Conservation (phyloP, 2,888 invertebrate genomes). For the Tridacna gigas region DNA sequence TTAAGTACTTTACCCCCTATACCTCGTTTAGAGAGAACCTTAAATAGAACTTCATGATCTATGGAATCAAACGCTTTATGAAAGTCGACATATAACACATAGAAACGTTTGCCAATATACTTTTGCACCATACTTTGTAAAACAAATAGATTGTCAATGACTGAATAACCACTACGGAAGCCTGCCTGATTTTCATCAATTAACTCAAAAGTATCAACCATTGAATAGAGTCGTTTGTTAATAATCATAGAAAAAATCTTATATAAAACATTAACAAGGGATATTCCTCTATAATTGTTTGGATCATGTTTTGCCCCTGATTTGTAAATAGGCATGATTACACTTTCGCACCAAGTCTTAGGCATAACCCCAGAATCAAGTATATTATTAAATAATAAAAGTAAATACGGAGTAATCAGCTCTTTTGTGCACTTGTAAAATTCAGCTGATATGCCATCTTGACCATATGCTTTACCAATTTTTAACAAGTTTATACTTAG, state of each 20-base stretch:
- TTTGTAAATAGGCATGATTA: conserved; percentile 25
- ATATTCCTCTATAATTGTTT: too few species aligned
- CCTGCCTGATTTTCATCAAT: conserved; percentile 13
- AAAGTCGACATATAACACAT: conserved; percentile 13
- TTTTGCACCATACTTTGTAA: conserved; percentile 15
- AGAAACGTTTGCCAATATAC: conserved; percentile 7
- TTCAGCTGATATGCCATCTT: conserved; percentile 10
- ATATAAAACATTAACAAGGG: not conserved
- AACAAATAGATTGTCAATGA: conserved; percentile 11
- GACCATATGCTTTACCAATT: not conserved
- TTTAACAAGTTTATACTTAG: too few species aligned
- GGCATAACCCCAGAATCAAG: conserved; percentile 14
- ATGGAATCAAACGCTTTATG: conserved; percentile 14
- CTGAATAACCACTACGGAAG: conserved; percentile 12
- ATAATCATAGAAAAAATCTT: conserved; percentile 15
- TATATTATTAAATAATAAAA: conserved; percentile 28
- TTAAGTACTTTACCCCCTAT: conserved; percentile 2
- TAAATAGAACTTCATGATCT: not conserved
- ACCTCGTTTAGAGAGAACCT: not conserved
- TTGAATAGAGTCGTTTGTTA: conserved; percentile 1
- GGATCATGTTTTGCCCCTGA: not conserved
- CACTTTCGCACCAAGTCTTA: conserved; percentile 15
- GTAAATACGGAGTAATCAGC: not conserved
- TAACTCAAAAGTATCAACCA: not conserved
- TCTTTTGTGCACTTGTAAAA: not conserved